Conservation (phyloP, 2,888 invertebrate genomes). For the Agelastica alni region DNA sequence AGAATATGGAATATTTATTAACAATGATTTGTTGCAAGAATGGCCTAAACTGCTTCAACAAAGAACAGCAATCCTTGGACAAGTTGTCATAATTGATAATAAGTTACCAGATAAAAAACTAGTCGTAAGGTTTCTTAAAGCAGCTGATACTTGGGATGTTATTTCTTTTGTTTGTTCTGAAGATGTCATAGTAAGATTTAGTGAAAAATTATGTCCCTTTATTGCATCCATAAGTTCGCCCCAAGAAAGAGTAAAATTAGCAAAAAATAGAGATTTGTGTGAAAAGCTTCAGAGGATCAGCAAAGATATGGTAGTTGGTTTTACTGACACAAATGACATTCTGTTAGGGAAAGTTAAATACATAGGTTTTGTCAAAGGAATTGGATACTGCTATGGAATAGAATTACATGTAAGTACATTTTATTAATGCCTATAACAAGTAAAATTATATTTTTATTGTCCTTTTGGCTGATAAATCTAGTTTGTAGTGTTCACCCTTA, state of each 20-base stretch:
- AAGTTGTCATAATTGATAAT: constrained; percentile 51
- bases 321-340: constrained; percentile 48
- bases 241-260: constrained; percentile 59
- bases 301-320: constrained; percentile 54
- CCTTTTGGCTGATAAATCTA: no score
- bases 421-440: no score
- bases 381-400: constrained; percentile 63
- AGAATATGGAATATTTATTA: constrained; percentile 45
- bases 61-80: constrained; percentile 52
- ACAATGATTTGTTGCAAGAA: constrained; percentile 45
- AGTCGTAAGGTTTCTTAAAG: constrained; percentile 49
- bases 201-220: constrained; percentile 58
- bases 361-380: constrained; percentile 61
- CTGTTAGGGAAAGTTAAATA: constrained; percentile 58
- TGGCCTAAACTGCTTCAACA: constrained; percentile 34
- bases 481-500: no score
- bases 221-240: constrained; percentile 60
- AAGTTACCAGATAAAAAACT: constrained; percentile 38
- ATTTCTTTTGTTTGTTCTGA: constrained; percentile 47
- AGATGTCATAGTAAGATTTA: constrained; percentile 45
- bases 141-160: constrained; percentile 51
- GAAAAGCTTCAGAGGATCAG: constrained; percentile 55
- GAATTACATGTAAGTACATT: constrained; percentile 62
- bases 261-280: constrained; percentile 56
- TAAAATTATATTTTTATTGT: no score